These are phyloP conservation scores for Latrodectus hesperus DNA, from an alignment of 2,888 invertebrate genomes.

Conservation along the genomic window DNA sequence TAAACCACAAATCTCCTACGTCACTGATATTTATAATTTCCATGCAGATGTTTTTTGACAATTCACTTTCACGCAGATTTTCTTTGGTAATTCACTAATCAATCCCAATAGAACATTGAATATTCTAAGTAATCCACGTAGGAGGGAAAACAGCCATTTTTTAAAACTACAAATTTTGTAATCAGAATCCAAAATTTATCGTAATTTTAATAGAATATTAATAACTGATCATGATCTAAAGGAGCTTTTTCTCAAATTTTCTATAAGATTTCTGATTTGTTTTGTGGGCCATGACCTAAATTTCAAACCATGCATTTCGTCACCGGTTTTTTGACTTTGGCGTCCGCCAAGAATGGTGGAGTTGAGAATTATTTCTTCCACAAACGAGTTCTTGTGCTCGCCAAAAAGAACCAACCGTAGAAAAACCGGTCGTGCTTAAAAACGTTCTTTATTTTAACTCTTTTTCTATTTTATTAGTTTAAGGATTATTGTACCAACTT, in stretches of 20 bases:
- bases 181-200: neutral
- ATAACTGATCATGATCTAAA: too few species aligned
- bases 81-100: neutral
- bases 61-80: too few species aligned
- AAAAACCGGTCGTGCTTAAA: neutral
- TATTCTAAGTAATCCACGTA: neutral
- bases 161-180: neutral
- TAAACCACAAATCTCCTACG: too few species aligned
- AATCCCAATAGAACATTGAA: neutral
- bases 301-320: conserved; percentile 43
- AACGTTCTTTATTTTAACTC: too few species aligned
- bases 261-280: conserved; percentile 21
- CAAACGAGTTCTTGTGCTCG: neutral
- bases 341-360: neutral
- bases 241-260: neutral
- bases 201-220: too few species aligned
- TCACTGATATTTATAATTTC: too few species aligned
- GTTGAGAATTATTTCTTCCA: neutral
- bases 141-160: neutral
- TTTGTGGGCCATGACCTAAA: conserved; percentile 49
- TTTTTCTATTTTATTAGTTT: too few species aligned
- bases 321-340: conserved; percentile 7
- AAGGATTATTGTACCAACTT: too few species aligned
- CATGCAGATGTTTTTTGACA: too few species aligned
- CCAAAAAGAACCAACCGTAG: neutral